Evolutionary conservation across 37 sponge, comb jelly and placozoan genomes (phyloP), one percentile per base, ranked within the genome.

Genomic region (Haliclona indistincta): DNA sequence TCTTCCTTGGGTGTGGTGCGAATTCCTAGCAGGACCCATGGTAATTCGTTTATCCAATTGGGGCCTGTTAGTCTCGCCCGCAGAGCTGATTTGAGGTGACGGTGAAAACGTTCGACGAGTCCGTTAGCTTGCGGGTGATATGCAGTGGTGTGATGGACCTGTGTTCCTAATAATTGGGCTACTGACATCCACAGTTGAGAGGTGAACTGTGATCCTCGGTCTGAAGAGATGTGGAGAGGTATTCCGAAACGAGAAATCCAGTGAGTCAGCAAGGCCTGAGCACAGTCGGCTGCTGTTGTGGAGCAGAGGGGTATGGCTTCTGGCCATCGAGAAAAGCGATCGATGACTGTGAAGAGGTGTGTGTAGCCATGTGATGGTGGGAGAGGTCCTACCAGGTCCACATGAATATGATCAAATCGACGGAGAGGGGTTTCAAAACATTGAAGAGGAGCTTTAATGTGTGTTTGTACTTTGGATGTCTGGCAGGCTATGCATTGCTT

Each of bases 241-340:
- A 67, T 38, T 40, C 68, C 68, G 5, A 77, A 66, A 53, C 56
- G 67, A 35, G 68, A 67, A 52, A 67, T 66, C 55, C 55, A 56
- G 26, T 79, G 55, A 34, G 47, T 34, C 45, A 54, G 28, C 33
- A 82, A 38, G 2, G 65, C 67, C 40, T 54, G 67, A 30, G 73
- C 82, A 64, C 54, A 47, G 33, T 25, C 23, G 4, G 25, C 54
- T 20, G 82, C 67, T 28, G 82, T 63, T 44, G 43, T 81, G 67
- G 74, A 68, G 34, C 19, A 15, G 45, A 80, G 64, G 52, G 73
- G 73, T 22, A 81, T 81, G 33, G 82, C 82, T 63, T 73, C 73
- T 39, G 67, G 66, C 74, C 73, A 81, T n/a, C 54, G 67, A n/a
- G 82, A 47, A 38, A 63, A 81, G 22, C 75, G 60, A 37, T 82